Base-by-base conservation (phyloP, 2,113 vertebrate genomes). In the Delphinus delphis region DNA sequence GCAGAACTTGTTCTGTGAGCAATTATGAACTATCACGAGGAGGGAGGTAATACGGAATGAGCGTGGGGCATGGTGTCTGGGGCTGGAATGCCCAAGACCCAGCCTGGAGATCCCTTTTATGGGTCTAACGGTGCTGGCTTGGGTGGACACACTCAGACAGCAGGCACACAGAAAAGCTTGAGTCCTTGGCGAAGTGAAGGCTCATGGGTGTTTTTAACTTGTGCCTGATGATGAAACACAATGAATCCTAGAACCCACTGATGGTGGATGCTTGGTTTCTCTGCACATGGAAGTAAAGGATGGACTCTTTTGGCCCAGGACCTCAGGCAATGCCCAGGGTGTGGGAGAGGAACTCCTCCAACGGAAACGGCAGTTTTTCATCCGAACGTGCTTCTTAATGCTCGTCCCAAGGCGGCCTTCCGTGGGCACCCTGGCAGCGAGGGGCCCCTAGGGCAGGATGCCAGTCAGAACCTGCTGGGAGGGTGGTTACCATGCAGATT, bases 41-140 rank as follows among this genome's bases (percentile, higher is more conserved):
- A 53, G 70, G 70, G 77, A 73, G 28, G n/a, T 33, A 25, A 63
- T 3, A 14, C 2, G 3, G 33, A 44, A 31, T 36, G 60, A 38
- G 36, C 26, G 47, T 4, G 68, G 67, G 31, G 76, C 10, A 1
- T 8, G 74, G 50, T 33, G 90, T 23, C 63, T 60, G 41, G 44
- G n/a, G 15, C 60, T 0, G 4, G 4, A 36, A 38, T 26, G 60
- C 6, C 0, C 0, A 10, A 63, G 23, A 17, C 25, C 33, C 70
- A 65, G 58, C 14, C 25, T 36, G 11, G 67, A 31, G 55, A 55
- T n/a, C 11, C 62, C 23, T 7, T 23, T n/a, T 55, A 36, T 10
- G 26, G 10, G 9, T 33, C 6, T 26, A 41, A 23, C 1, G 0
- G 28, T 7, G 58, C 44, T 26, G 4, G 2, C 62, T 41, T 23